Base-by-base conservation (phyloP, 2,888 invertebrate species). In the Volucella zonaria region DNA sequence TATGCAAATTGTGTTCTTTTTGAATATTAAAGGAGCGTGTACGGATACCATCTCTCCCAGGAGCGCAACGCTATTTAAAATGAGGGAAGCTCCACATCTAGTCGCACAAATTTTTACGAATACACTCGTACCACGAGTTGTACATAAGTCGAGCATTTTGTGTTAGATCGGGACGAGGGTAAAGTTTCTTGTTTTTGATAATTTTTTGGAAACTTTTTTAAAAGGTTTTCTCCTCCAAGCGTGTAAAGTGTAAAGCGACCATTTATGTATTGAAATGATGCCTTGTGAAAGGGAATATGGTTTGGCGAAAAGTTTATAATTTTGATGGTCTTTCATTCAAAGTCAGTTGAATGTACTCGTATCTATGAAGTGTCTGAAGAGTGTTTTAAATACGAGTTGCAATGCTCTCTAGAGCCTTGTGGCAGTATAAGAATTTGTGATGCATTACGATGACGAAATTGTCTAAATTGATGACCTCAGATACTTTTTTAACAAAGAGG, bases 21-120 rank as follows among this genome's bases (percentile, higher is more conserved):
- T 91, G 91, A 90, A 91, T 91, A 91, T 91, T 91, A 90, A 91
- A 91, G 90, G 89, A 90, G 91, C 90, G 90, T 90, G 89, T 91
- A 89, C 89, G 31, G 6, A 31, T 31, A 31, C 71, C 18, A 54
- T 70, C 68, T 70, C 68, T 47, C 62, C 67, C 11, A 45, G 6
- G n/a, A 56, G 31, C 10, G 45, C 51, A 42, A 61, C 38, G 77
- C 59, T 67, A 73, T 82, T 82, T 82, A 81, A 71, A 45, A 68
- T 6, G 49, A 54, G 11, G 40, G 66, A 71, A 66, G 47, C 51
- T 75, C 40, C 31, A 31, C 31, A 66, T 66, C 59, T 54, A 61
- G 49, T 67, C 43, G 42, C 31, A 31, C 31, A 31, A 31, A 31
- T 31, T 31, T 31, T 31, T 59, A 54, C 64, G 6, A 42, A 23